Base-by-base conservation (phyloP, 1,140 invertebrate genomes). In the Coptotermes formosanus region DNA sequence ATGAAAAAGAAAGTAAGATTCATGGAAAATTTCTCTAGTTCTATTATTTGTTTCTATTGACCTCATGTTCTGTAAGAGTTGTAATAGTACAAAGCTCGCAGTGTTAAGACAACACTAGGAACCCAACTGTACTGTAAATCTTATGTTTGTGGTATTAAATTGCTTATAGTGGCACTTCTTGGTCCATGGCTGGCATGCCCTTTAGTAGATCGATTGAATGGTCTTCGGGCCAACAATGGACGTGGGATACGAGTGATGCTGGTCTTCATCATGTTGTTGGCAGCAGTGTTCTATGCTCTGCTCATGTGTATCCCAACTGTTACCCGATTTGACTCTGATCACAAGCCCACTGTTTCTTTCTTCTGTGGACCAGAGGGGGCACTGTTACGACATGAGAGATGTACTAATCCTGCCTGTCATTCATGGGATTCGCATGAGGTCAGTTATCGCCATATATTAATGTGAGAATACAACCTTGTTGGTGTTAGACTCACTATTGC, bases 331-430 rank as follows among this genome's bases (percentile, higher is more conserved):
- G 92, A 91, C 88, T 55, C 82, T 16, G 92, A 92, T 23, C 91
- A 92, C 25, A 92, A 92, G 82, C 94, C 94, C 12, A 90, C 92
- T 11, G 93, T 95, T 0, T 93, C 93, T 88, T 96, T 96, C 88
- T 93, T 93, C 86, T 96, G 95, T 89, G 93, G 95, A 88, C 90
- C 90, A 45, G 89, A 92, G 25, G 94, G 94, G 6, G 95, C 94
- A 3, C 92, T 93, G 64, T 92, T 96, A 23, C 92, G 94, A 88
- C 95, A 96, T 90, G 94, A 96, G 88, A 92, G 93, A 43, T 95
- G 95, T 88, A 91, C 91, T 16, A 92, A 92, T 75, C 92, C 92
- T 88, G 92, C 91, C 9, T 96, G 95, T 89, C 93, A 94, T 87
- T 90, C 92, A 48, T 95, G 94, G 94, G 89, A 91, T 25, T 91